Conservation (phyloP, 1,140 invertebrate species). For the Drosophila repletoides region DNA sequence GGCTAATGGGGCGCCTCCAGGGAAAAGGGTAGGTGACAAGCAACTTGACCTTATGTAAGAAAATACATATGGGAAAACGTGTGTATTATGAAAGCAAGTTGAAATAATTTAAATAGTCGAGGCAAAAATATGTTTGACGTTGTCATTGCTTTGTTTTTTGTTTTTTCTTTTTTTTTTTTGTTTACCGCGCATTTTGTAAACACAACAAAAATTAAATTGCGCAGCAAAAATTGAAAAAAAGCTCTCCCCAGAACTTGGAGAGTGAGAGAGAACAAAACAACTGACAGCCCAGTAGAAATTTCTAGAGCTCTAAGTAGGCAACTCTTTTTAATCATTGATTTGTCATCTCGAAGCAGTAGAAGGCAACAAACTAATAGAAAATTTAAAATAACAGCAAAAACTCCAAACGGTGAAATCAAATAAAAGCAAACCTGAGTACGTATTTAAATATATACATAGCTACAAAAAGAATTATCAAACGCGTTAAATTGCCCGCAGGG, state of each 20-base stretch:
- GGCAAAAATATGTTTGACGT: constrained; percentile 62
- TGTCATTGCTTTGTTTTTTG: constrained; percentile 27
- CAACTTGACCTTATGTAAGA: constrained; percentile 42
- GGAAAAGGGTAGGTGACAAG: too few relatives aligned
- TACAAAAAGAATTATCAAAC: background rate
- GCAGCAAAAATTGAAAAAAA: constrained; percentile 58
- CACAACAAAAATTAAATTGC: constrained; percentile 73
- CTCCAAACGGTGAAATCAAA: background rate
- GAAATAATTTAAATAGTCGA: constrained; percentile 58
- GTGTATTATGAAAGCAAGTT: constrained; percentile 52
- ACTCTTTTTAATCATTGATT: too few relatives aligned
- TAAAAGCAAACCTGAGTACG: background rate
- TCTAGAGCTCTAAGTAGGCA: constrained; percentile 6
- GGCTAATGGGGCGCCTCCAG: background rate
- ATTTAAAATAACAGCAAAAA: background rate
- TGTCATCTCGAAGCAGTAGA: background rate
- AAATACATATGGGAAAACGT: constrained; percentile 32
- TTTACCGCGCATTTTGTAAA: constrained; percentile 78
- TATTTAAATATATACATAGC: too few relatives aligned
- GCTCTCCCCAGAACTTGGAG: constrained; percentile 20
- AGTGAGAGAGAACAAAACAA: background rate
- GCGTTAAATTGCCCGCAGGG: constrained; percentile 15
- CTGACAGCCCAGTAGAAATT: constrained; percentile 21
- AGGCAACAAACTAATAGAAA: background rate
- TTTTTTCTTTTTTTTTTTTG: constrained; percentile 53